These are phyloP conservation scores for Aleadryas rufinucha DNA, from an alignment of 2,113 vertebrate genomes.

Conservation along the genomic window DNA sequence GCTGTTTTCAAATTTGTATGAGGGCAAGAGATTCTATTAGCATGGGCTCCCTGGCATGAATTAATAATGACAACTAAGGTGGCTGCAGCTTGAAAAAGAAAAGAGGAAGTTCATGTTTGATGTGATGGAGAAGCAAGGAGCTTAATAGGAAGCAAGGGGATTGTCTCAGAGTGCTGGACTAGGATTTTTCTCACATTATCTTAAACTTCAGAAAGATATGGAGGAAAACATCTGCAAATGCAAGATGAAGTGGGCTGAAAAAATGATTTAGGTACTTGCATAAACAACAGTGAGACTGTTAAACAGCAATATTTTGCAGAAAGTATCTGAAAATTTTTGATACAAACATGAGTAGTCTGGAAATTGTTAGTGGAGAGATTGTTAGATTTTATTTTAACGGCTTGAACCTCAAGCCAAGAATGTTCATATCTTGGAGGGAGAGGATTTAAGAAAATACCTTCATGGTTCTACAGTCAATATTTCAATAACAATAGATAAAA, in stretches of 20 bases:
- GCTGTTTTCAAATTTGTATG: not conserved
- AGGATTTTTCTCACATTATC: not conserved
- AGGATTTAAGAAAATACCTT: not conserved
- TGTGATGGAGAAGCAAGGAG: not conserved
- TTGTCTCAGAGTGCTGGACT: not conserved
- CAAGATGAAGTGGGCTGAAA: not conserved
- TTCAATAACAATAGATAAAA: not conserved
- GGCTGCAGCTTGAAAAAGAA: not conserved
- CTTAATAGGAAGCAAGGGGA: not conserved
- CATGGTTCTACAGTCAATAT: not conserved
- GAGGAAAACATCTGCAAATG: not conserved
- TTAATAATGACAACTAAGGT: not conserved
- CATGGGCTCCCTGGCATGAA: not conserved
- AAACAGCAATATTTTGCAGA: not conserved
- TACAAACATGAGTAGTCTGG: not conserved
- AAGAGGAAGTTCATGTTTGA: not conserved
- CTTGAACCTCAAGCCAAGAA: not conserved
- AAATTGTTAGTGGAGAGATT: not conserved
- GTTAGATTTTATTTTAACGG: not conserved
- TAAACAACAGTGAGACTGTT: not conserved
- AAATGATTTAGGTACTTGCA: not conserved
- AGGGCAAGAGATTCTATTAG: not conserved
- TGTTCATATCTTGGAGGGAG: not conserved
- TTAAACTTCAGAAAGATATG: not conserved
- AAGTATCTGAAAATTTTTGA: not conserved